These are phyloP conservation scores for Helarctos malayanus DNA, from an alignment of 2,797 vertebrate genomes.

Conservation along the genomic window DNA sequence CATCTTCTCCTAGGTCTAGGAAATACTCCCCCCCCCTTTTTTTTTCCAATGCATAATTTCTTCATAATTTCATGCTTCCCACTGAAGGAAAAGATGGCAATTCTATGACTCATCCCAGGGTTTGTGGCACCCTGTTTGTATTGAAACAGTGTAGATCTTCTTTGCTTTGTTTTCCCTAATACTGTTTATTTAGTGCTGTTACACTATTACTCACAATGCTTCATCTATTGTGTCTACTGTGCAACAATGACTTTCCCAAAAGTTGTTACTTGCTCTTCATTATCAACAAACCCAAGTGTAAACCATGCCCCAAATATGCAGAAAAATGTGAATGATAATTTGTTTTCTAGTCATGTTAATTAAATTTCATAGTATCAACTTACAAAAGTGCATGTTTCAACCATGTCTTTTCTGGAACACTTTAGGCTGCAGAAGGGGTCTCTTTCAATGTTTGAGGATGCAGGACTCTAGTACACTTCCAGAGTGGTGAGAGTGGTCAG, in stretches of 20 bases:
- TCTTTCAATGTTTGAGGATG: no score
- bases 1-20: background rate
- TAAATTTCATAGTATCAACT: background rate
- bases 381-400: background rate
- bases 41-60: background rate
- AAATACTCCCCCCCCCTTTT: background rate
- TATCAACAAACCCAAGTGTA: background rate
- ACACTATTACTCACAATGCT: background rate
- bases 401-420: background rate
- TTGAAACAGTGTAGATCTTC: background rate
- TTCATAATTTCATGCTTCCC: background rate
- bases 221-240: no score
- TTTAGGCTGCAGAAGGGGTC: background rate
- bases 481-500: background rate
- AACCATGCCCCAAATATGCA: background rate
- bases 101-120: background rate
- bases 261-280: background rate
- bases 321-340: background rate
- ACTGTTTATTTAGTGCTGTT: background rate
- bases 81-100: background rate
- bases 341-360: background rate
- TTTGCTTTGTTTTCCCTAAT: background rate
- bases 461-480: rapidly evolving
- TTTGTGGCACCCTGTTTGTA: background rate
- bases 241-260: background rate